Evolutionary conservation across 2,797 vertebrate species (phyloP), one percentile per base, ranked within the genome.

Genomic region (Lepus oiostolus): DNA sequence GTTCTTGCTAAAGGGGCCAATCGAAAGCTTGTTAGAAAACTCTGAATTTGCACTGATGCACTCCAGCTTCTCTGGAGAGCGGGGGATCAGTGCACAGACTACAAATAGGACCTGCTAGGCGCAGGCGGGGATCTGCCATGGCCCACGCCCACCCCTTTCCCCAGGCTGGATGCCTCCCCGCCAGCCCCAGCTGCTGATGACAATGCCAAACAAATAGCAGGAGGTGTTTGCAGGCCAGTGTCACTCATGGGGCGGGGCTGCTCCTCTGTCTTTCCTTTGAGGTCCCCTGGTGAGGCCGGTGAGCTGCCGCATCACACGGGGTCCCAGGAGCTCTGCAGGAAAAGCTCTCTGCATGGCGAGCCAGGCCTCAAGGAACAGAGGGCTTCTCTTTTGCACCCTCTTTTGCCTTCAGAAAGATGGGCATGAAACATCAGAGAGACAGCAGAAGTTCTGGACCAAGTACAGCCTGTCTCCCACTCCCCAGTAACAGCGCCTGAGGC

Each of bases 1-100:
- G 67, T 32, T 71, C 79, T 47, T 92, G 93, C 90, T 91, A 85
- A 83, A 92, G 30, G 85, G 83, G 68, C 75, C 91, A 81, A 93
- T 86, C 6, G 21, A 52, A 81, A 67, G 9, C 47, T 38, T 17
- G 82, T 70, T 60, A 91, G 65, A 88, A 70, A 62, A 93, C 85
- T 80, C 70, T 52, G 54, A 81, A 89, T 92, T 90, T 86, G 52
- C 54, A 88, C 84, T 63, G 85, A 81, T 50, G 50, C 35, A 24
- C 16, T 13, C 32, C 82, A 42, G 85, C 60, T 70, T 86, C 93
- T 90, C 90, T 3, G 10, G 83, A 86, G 80, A 65, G 35, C 92
- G 7, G 76, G 74, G 47, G 38, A 72, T 90, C 47, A 35, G 63
- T 32, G 70, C n/a, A 24, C 82, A 89, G 67, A 77, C 90, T 88